Evolutionary conservation across 2,888 invertebrate genomes (phyloP).

Genomic region (Autographa pulchrina): DNA sequence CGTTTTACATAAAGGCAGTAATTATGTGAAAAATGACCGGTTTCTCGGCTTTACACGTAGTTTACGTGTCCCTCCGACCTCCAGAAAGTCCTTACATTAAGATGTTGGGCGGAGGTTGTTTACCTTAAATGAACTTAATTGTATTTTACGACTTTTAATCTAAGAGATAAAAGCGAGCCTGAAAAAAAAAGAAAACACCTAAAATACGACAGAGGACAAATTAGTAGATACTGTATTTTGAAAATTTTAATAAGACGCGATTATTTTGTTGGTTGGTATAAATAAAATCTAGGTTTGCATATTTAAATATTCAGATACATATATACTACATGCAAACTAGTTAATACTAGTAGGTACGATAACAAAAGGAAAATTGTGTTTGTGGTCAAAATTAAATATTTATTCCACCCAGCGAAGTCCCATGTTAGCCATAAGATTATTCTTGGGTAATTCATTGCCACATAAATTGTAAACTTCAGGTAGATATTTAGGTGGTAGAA

Average conservation of each 20-base stretch:
- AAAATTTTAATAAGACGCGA: too few species aligned
- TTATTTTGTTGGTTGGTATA: too few species aligned
- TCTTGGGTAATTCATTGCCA: not conserved
- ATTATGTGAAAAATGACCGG: constrained; percentile 35
- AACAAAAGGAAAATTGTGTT: too few species aligned
- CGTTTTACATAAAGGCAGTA: constrained; percentile 18
- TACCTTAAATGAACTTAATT: constrained; percentile 37
- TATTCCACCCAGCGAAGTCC: too few species aligned
- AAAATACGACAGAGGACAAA: not conserved
- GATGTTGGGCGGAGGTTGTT: constrained; percentile 6
- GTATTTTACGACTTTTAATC: constrained; percentile 4
- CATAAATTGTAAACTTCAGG: not conserved
- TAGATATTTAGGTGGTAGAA: not conserved
- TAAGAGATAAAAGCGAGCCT: not conserved
- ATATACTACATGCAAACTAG: too few species aligned
- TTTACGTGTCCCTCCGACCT: constrained; percentile 16
- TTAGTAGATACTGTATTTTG: not conserved
- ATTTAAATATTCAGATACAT: too few species aligned
- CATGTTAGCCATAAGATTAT: not conserved
- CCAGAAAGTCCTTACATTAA: constrained; percentile 15
- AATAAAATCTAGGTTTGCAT: too few species aligned
- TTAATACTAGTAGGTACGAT: too few species aligned
- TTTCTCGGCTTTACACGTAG: constrained; percentile 17
- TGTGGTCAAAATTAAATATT: too few species aligned
- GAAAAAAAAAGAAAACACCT: not conserved